These are phyloP conservation scores for Paedocypris micromegethes DNA, from an alignment of 2,797 vertebrate genomes.

Conservation along the genomic window DNA sequence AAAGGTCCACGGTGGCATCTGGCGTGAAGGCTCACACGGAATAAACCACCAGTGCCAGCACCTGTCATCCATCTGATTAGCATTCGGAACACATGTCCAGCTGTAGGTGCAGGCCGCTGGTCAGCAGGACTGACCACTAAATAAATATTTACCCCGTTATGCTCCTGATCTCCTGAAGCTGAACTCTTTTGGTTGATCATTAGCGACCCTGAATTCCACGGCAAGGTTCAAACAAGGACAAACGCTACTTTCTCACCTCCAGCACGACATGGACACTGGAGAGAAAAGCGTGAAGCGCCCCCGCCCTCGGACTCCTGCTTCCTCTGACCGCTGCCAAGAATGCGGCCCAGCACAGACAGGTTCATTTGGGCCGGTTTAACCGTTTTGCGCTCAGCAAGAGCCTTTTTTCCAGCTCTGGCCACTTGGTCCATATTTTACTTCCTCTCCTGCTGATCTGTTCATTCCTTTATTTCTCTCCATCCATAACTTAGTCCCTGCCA, in stretches of 20 bases:
- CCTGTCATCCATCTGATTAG: slow-evolving; percentile 41
- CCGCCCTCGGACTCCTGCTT: slow-evolving; percentile 27
- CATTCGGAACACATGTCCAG: slow-evolving; percentile 32
- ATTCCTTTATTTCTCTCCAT: neutral
- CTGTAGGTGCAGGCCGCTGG: neutral
- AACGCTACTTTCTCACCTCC: neutral
- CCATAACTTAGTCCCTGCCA: neutral
- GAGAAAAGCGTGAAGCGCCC: slow-evolving; percentile 12
- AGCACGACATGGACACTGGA: slow-evolving; percentile 1
- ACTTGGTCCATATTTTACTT: slow-evolving; percentile 17
- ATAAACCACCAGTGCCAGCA: slow-evolving; percentile 28
- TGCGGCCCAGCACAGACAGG: slow-evolving; percentile 30
- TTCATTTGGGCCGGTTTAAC: slow-evolving; percentile 22
- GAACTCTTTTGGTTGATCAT: too few species aligned
- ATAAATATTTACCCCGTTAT: neutral
- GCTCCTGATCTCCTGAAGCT: too few species aligned
- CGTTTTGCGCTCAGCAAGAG: slow-evolving; percentile 41
- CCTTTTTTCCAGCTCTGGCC: slow-evolving; percentile 1
- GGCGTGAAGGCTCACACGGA: slow-evolving; percentile 2
- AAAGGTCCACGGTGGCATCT: neutral
- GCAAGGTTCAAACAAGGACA: slow-evolving; percentile 2
- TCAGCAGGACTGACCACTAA: slow-evolving; percentile 3
- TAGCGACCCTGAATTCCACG: neutral
- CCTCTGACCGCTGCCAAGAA: slow-evolving; percentile 37
- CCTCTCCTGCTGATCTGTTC: slow-evolving; percentile 31